These are phyloP conservation scores for Aviceda subcristata DNA, from an alignment of 2,113 vertebrate species.

Conservation along the genomic window DNA sequence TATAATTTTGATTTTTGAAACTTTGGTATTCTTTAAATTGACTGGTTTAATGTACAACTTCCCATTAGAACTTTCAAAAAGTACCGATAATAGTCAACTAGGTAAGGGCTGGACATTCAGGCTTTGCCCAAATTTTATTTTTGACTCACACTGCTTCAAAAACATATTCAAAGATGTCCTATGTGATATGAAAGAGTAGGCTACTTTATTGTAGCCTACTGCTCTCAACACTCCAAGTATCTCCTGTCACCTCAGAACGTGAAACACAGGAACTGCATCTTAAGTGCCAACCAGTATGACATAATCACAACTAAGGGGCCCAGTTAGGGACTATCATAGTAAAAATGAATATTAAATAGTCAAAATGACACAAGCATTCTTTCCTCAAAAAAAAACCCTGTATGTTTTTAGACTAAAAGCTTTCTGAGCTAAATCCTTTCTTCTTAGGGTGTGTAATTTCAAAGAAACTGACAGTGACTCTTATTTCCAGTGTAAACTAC, in stretches of 20 bases:
- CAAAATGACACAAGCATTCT: not conserved
- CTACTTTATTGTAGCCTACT: not conserved
- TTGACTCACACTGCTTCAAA: not conserved
- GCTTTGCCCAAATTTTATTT: not conserved
- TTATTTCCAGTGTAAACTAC: not conserved
- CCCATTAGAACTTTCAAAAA: not conserved
- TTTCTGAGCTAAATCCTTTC: not conserved
- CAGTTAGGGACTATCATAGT: not conserved
- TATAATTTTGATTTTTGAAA: not conserved
- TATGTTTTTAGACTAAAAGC: not conserved
- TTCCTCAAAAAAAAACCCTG: not conserved
- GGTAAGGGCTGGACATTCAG: not conserved
- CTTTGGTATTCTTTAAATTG: not conserved
- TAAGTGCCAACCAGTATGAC: not conserved
- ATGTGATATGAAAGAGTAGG: not conserved
- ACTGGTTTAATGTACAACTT: not conserved
- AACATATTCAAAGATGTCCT: not conserved
- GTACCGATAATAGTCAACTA: not conserved
- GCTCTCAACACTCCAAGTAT: not conserved
- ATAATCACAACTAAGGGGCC: not conserved
- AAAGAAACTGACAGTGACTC: not conserved
- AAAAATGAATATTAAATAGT: not conserved
- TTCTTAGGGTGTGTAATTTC: not conserved
- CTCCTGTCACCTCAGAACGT: not conserved
- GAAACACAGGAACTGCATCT: not conserved